Conservation (phyloP, 2,113 vertebrate genomes). For the Tonatia bakeri region DNA sequence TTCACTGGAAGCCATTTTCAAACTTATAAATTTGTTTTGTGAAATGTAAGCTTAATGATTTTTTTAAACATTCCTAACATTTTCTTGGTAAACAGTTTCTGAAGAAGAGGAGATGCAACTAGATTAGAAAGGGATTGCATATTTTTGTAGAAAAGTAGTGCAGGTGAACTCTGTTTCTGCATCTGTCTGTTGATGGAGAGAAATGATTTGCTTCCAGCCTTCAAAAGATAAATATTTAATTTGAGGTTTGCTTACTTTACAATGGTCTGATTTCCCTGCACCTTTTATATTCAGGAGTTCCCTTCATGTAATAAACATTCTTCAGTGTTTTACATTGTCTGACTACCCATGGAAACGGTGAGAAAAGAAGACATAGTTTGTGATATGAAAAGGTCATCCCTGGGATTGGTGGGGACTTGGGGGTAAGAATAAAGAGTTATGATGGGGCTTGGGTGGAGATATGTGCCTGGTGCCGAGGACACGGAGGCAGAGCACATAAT, state of each 20-base stretch:
- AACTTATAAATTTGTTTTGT: constrained; percentile 11
- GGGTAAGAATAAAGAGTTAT: not conserved
- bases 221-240: constrained; percentile 28
- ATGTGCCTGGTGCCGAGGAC: not conserved
- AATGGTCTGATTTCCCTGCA: not conserved
- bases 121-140: not conserved
- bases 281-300: not conserved
- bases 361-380: not conserved
- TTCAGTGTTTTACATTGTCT: not conserved
- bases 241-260: not conserved
- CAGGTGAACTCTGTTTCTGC: not conserved
- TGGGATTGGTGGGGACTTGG: not conserved
- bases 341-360: not conserved
- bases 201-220: not conserved
- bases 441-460: not conserved
- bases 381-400: not conserved
- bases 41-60: not conserved
- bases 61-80: not conserved
- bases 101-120: not conserved
- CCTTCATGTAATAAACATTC: not conserved
- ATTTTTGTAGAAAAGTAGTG: not conserved
- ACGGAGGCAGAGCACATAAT: not conserved
- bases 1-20: not conserved
- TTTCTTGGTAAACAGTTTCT: not conserved
- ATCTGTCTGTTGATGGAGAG: not conserved